Conservation (phyloP, 2,797 vertebrate genomes). For the Mallotus villosus region DNA sequence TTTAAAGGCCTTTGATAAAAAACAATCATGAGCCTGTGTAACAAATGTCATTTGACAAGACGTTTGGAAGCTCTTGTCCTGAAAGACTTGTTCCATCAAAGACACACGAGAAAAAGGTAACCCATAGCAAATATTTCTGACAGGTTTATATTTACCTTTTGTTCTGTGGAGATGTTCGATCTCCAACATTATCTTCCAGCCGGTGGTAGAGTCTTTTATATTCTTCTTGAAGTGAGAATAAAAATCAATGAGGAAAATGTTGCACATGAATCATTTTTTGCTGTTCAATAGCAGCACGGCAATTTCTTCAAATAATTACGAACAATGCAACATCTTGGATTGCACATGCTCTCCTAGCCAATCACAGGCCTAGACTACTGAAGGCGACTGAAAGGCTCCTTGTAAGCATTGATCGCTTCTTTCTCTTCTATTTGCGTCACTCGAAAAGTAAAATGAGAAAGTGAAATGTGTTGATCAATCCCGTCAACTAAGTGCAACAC, state of each 20-base stretch:
- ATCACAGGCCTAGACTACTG: constrained; percentile 66
- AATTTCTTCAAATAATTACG: constrained; percentile 90
- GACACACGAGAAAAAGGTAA: constrained; percentile 43
- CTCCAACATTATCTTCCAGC: constrained; percentile 69
- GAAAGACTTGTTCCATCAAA: constrained; percentile 60
- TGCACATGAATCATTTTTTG: constrained; percentile 79
- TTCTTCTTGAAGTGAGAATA: constrained; percentile 72
- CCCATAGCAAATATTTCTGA: constrained; percentile 59
- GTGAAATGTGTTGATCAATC: constrained; percentile 80
- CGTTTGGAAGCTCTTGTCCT: constrained; percentile 41
- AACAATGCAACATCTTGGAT: constrained; percentile 78
- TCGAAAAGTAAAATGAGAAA: constrained; percentile 71
- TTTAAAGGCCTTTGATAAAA: constrained; percentile 43
- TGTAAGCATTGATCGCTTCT: constrained; percentile 71
- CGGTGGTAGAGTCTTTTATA: constrained; percentile 77
- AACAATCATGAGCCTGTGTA: constrained; percentile 31
- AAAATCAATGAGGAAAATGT: constrained; percentile 85
- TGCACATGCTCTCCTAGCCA: constrained; percentile 58
- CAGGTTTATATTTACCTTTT: constrained; percentile 73
- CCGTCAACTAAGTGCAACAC: constrained; percentile 73
- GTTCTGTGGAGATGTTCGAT: constrained; percentile 81
- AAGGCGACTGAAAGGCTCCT: constrained; percentile 58
- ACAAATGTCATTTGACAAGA: constrained; percentile 42
- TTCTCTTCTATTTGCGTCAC: constrained; percentile 62
- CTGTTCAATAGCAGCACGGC: constrained; percentile 80